These are phyloP conservation scores for Protophormia terraenovae DNA, from an alignment of 2,888 invertebrate species.

Conservation along the genomic window DNA sequence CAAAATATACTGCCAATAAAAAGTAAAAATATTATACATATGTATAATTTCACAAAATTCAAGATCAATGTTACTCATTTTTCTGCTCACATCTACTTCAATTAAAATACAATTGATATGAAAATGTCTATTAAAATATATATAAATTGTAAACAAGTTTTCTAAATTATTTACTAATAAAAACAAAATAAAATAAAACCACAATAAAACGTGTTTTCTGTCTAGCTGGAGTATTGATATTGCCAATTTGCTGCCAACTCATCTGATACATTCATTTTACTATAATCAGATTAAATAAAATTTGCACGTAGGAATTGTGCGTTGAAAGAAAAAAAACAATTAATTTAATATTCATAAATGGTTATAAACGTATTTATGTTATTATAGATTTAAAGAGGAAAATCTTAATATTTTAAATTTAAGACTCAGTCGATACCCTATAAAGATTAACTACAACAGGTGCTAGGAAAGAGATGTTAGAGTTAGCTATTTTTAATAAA, in stretches of 20 bases:
- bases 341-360: constrained; percentile 29
- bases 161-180: background rate
- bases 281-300: constrained; percentile 43
- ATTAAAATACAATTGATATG: background rate
- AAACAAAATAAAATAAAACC: constrained; percentile 14
- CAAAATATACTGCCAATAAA: background rate
- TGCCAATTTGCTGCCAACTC: constrained; percentile 47
- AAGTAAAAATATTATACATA: constrained; percentile 1
- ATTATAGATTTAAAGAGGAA: constrained; percentile 7
- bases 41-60: constrained; percentile 28
- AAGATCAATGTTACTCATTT: constrained; percentile 64
- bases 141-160: constrained; percentile 36
- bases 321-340: constrained; percentile 22
- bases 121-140: constrained; percentile 15
- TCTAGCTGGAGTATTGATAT: background rate
- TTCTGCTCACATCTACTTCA: constrained; percentile 23
- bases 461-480: background rate
- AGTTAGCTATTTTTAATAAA: too few species aligned
- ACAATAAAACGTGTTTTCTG: constrained; percentile 39
- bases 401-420: background rate
- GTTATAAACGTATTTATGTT: constrained; percentile 5
- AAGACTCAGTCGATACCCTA: background rate
- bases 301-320: constrained; percentile 49
- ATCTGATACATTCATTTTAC: constrained; percentile 25
- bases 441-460: background rate